A percentile compares a stretch with the other conserved stretches of the same genome.
Evolutionary conservation across 2,113 vertebrate species (phyloP).

Genomic region (Rhinichthys klamathensis): DNA sequence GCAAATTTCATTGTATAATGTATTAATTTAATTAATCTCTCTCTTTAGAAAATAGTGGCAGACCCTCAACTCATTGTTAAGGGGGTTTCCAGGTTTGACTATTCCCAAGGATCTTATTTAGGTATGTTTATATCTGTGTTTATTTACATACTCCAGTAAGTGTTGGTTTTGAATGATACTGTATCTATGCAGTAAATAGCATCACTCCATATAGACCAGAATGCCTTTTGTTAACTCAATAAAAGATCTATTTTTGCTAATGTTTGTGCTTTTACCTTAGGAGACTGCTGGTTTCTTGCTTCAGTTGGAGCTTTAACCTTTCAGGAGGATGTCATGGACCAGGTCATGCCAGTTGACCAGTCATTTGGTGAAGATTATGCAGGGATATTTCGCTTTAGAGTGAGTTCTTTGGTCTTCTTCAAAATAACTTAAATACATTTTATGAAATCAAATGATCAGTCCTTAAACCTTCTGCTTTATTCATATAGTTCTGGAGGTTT

Average conservation of each 20-base stretch:
- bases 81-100: constrained; percentile 72
- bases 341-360: constrained; percentile 69
- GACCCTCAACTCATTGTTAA: constrained; percentile 62
- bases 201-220: neutral
- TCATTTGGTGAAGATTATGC: constrained; percentile 68
- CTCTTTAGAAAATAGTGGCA: constrained; percentile 59
- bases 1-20: neutral
- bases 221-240: neutral
- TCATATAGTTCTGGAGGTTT: constrained; percentile 78
- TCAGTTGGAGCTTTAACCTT: constrained; percentile 76
- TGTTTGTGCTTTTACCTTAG: constrained; percentile 49
- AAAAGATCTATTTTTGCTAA: neutral
- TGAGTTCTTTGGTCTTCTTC: constrained; percentile 50
- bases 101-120: constrained; percentile 67
- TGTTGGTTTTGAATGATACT: neutral
- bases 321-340: constrained; percentile 38
- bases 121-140: constrained; percentile 59
- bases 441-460: neutral
- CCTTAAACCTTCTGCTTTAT: neutral
- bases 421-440: too few relatives aligned
- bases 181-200: neutral
- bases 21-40: too few relatives aligned
- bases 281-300: constrained; percentile 79
- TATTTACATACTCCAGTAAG: neutral
- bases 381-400: constrained; percentile 78